Evolutionary conservation across 1,140 invertebrate genomes (phyloP).

Genomic region (Dendroctonus valens): DNA sequence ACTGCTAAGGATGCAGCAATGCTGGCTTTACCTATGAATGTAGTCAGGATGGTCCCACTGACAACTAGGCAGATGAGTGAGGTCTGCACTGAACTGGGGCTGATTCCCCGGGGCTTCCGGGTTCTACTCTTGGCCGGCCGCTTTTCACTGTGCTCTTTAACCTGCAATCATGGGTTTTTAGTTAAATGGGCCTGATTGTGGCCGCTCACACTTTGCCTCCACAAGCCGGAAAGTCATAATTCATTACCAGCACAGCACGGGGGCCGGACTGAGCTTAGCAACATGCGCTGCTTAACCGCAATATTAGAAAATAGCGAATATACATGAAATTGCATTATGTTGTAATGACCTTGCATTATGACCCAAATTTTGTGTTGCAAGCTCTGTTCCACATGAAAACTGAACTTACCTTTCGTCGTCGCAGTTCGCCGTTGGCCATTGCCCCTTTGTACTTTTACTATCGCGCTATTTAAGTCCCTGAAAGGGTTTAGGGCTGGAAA

Average conservation of each 20-base stretch:
- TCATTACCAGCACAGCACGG: background rate
- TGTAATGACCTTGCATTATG: slow-evolving; percentile 2
- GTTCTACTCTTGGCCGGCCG: slow-evolving; percentile 34
- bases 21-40: slow-evolving; percentile 43
- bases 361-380: slow-evolving; percentile 9
- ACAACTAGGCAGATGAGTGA: slow-evolving; percentile 48
- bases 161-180: slow-evolving; percentile 36
- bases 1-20: background rate
- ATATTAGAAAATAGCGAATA: background rate
- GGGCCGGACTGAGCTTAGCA: background rate
- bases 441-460: too few relatives aligned
- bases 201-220: slow-evolving; percentile 1
- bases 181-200: slow-evolving; percentile 5
- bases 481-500: too few relatives aligned
- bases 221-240: background rate
- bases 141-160: slow-evolving; percentile 44
- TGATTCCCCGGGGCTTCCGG: slow-evolving; percentile 37
- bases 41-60: slow-evolving; percentile 45
- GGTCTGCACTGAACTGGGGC: slow-evolving; percentile 39
- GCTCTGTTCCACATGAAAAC: slow-evolving; percentile 1
- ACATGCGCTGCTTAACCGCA: background rate
- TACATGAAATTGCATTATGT: slow-evolving; percentile 5
- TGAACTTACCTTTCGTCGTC: slow-evolving; percentile 37
- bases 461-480: too few relatives aligned
- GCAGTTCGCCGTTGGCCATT: slow-evolving; percentile 38